These are phyloP conservation scores for Pissodes strobi DNA, from an alignment of 1,140 invertebrate species.

Conservation along the genomic window DNA sequence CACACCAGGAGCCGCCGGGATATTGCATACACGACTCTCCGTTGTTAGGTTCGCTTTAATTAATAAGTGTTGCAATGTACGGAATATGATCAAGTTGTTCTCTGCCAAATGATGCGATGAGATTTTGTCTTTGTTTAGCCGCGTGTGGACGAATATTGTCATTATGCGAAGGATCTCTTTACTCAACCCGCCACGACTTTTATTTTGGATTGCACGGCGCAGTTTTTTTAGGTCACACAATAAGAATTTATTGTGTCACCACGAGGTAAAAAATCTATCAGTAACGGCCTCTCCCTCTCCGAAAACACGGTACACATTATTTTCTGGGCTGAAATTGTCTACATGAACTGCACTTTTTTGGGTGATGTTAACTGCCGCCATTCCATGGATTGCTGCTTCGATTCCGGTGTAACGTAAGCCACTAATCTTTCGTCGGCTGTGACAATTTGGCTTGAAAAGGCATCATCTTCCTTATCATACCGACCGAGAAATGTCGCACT, in stretches of 20 bases:
- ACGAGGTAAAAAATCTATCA: conserved; percentile 4
- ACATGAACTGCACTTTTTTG: conserved; percentile 8
- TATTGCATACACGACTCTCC: too few relatives aligned
- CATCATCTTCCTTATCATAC: conserved; percentile 20
- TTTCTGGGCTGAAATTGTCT: conserved; percentile 9
- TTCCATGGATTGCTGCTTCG: conserved; percentile 25
- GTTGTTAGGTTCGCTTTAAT: too few relatives aligned
- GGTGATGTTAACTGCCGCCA: conserved; percentile 16
- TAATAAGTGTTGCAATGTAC: not conserved
- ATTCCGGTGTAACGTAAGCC: conserved; percentile 27
- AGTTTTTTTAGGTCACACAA: conserved; percentile 1
- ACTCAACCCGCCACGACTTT: not conserved
- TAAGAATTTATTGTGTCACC: too few relatives aligned
- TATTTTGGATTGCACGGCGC: not conserved
- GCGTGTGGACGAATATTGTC: not conserved
- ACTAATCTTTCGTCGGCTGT: conserved; percentile 39
- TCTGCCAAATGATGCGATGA: not conserved
- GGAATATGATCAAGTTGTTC: not conserved
- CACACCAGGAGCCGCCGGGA: too few relatives aligned
- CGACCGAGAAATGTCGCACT: conserved; percentile 1
- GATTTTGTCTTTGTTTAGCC: conserved; percentile 1
- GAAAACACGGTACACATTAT: conserved; percentile 13
- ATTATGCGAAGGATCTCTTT: not conserved
- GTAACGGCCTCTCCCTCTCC: conserved; percentile 5
- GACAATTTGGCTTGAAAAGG: conserved; percentile 36